A percentile compares a stretch with the other conserved stretches of the same genome.
Evolutionary conservation across 2,797 vertebrate genomes (phyloP).

Genomic region (Lepilemur septentrionalis): DNA sequence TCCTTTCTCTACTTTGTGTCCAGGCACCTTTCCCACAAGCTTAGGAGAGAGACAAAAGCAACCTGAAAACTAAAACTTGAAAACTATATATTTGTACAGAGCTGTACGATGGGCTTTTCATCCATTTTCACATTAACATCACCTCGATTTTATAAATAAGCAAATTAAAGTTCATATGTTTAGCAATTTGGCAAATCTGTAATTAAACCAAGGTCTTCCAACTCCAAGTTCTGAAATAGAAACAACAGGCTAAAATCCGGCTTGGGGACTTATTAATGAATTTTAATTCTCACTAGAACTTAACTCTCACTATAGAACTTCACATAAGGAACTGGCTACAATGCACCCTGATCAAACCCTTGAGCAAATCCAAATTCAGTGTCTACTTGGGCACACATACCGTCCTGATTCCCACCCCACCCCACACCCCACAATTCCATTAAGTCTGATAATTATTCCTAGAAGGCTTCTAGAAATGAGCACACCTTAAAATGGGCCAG

Average conservation of each 20-base stretch:
- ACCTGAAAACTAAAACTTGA: not conserved
- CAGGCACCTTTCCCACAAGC: not conserved
- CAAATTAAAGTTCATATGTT: conserved; percentile 4
- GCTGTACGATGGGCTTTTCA: not conserved
- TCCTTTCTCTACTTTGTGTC: not conserved
- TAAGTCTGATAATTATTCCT: not conserved
- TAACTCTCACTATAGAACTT: not conserved
- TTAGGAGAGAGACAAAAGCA: not conserved
- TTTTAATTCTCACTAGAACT: not conserved
- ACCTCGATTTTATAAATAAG: not conserved
- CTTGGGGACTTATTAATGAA: not conserved
- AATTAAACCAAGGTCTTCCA: not conserved
- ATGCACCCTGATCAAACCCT: not conserved
- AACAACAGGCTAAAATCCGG: not conserved
- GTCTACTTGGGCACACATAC: not conserved
- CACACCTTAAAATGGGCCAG: not conserved
- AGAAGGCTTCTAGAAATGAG: not conserved
- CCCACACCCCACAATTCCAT: not conserved
- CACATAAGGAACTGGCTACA: not conserved
- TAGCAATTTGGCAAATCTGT: not conserved
- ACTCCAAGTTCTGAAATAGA: not conserved
- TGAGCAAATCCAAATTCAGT: not conserved
- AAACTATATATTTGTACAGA: not conserved
- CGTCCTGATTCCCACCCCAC: not conserved
- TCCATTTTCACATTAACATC: not conserved